Evolutionary conservation across 2,113 vertebrate species (phyloP), one percentile per base, ranked within the genome.

Genomic region (Dicrurus megarhynchus): DNA sequence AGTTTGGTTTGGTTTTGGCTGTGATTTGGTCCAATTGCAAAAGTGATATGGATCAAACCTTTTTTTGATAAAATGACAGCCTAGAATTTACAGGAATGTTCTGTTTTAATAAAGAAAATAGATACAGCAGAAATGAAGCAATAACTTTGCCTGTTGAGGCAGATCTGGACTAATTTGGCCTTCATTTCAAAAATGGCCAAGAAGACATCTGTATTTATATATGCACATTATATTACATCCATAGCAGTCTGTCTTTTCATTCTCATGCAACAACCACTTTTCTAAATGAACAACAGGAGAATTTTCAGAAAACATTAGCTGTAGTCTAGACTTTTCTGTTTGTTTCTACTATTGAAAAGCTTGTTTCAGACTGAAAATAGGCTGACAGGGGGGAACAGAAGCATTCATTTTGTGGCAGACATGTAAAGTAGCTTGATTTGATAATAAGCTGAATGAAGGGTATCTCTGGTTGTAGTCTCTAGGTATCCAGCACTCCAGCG

Each of bases 121-220:
- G 21, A 49, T 53, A 49, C 35, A 39, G 9, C 47, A 84, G 74
- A 89, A 89, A 65, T 26, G 23, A 87, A 82, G 57, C 22, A 64
- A 75, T 60, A 89, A 32, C 24, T 71, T 56, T 94, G 27, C 9
- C 56, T 89, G 0, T 75, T 84, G 80, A 91, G 69, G 30, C 68
- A 81, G 41, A 92, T 67, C 32, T 89, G 61, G 49, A 50, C 44
- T 91, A 76, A 93, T 79, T 87, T 89, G 87, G 20, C 49, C 81
- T 94, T 87, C n/a, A 64, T 87, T 94, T 95, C 53, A 92, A 64
- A 95, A 95, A 78, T 84, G 81, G 57, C 74, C 93, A 89, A 65
- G 73, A 91, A 84, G 81, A 94, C 81, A 92, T 94, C 87, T 80
- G 82, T 87, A 94, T 94, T 94, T 93, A 88, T 85, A 73, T 69